Percentiles rank a stretch among this genome's conserved stretches.
These are phyloP conservation scores for Poecilia wingei DNA, from an alignment of 2,797 vertebrate species.

Conservation along the genomic window DNA sequence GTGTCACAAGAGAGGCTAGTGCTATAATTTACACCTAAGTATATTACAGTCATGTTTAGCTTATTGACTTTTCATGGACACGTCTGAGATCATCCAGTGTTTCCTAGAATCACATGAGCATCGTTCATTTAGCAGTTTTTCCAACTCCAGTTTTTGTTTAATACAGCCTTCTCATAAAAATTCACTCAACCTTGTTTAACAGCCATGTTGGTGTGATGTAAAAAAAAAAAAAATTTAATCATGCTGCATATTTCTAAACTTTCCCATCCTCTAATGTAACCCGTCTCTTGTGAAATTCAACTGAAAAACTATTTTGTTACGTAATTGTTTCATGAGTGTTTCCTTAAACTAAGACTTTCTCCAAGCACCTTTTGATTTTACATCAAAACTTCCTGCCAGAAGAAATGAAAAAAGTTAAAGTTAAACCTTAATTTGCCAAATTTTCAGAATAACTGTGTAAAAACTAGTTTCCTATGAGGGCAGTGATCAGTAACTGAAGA, in stretches of 20 bases:
- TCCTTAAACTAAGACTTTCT: neutral
- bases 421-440: neutral
- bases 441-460: neutral
- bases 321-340: neutral
- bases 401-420: neutral
- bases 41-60: slow-evolving; percentile 50
- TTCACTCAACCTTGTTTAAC: neutral
- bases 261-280: neutral
- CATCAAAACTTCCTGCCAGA: neutral
- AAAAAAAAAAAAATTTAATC: neutral
- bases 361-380: neutral
- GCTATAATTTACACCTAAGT: slow-evolving; percentile 42
- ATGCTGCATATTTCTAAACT: neutral
- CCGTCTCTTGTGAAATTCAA: neutral
- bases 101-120: slow-evolving; percentile 56
- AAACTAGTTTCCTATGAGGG: neutral
- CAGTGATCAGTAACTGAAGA: neutral
- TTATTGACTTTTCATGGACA: slow-evolving; percentile 40
- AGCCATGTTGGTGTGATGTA: neutral
- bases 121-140: slow-evolving; percentile 51
- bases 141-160: slow-evolving; percentile 19
- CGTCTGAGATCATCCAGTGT: slow-evolving; percentile 27
- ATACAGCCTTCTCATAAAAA: neutral
- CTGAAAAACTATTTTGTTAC: neutral
- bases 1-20: slow-evolving; percentile 36